Base-by-base conservation (phyloP, 2,888 invertebrate species). In the Nebria salina region DNA sequence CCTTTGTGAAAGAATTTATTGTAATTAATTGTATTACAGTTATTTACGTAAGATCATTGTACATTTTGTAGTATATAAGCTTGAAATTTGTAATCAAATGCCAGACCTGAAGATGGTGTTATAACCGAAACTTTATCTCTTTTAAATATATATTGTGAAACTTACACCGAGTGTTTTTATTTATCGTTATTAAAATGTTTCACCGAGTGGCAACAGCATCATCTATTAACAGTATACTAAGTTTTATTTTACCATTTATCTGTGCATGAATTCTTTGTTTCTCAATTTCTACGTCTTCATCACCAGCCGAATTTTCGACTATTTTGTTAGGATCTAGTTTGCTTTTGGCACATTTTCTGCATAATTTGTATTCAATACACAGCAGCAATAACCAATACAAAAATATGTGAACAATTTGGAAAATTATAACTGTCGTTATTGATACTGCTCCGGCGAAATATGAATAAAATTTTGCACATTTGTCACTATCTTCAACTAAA, bases 241-340 rank as follows among this genome's bases (percentile, higher is more conserved):
- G 20, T 20, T 20, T 20, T 66, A 6, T 20, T 15, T 26, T 26
- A 70, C 77, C 77, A 43, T 70, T 54, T 11, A 82, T 66, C 26
- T 82, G 42, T 64, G 73, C 64, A 15, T 76, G 72, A 75, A 89
- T 85, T 77, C 87, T 85, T 20, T 87, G 84, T 75, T 87, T 85
- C 84, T 90, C 89, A 3, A 82, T 84, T 7, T 84, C 83, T 4
- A 89, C 89, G 84, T 90, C 89, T 9, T 85, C 85, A 83, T 89
- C 65, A 70, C 73, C 26, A 25, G 54, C 43, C 77, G 81, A 76
- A 68, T 77, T 72, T 11, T 80, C 76, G 41, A 65, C 81, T 4
- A 6, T 70, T 7, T 76, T 75, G 42, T 82, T 26, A 20, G n/a
- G 20, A 54, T 15, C 75, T 72, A 76, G 70, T 76, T 25, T n/a